phyloP scores from a whole-genome alignment of 2,888 invertebrate species.

The Dicranocentrus wangi region DNA sequence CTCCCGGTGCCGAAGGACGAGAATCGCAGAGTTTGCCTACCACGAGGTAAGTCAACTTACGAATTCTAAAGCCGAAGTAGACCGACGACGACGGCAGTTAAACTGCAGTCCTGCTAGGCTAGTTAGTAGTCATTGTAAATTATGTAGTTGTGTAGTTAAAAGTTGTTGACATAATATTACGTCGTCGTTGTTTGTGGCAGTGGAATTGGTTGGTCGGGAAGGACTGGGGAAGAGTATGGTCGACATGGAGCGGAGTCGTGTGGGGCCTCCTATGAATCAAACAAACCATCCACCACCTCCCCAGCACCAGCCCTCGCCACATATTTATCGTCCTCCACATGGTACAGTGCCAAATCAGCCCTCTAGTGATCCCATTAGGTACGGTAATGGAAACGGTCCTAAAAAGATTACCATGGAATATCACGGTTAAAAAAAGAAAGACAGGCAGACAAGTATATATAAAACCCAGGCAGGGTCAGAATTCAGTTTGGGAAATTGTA shows the following conservation, averaged over 20 bases:
- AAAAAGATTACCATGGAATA: constrained; percentile 17
- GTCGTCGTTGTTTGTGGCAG: constrained; percentile 49
- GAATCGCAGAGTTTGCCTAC: constrained; percentile 70
- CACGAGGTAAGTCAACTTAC: constrained; percentile 66
- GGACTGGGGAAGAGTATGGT: constrained; percentile 72
- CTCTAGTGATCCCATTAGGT: constrained; percentile 64
- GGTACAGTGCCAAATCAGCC: constrained; percentile 61
- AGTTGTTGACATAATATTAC: background rate
- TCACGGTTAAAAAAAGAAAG: constrained; percentile 5
- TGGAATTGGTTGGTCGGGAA: constrained; percentile 72
- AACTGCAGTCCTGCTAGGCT: no score
- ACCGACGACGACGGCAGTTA: no score
- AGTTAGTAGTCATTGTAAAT: no score
- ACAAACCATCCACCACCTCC: constrained; percentile 54
- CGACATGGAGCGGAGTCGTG: constrained; percentile 71
- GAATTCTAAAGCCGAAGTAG: background rate
- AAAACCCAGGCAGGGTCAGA: background rate
- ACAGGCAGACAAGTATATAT: background rate
- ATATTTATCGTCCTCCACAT: constrained; percentile 58
- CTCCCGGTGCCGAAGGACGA: constrained; percentile 82
- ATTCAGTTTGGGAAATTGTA: background rate
- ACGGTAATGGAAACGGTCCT: constrained; percentile 52
- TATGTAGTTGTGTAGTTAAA: background rate
- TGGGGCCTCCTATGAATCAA: constrained; percentile 67
- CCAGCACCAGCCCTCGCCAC: constrained; percentile 42